Base-by-base conservation (phyloP, 2,888 invertebrate species). In the Diploptera punctata region DNA sequence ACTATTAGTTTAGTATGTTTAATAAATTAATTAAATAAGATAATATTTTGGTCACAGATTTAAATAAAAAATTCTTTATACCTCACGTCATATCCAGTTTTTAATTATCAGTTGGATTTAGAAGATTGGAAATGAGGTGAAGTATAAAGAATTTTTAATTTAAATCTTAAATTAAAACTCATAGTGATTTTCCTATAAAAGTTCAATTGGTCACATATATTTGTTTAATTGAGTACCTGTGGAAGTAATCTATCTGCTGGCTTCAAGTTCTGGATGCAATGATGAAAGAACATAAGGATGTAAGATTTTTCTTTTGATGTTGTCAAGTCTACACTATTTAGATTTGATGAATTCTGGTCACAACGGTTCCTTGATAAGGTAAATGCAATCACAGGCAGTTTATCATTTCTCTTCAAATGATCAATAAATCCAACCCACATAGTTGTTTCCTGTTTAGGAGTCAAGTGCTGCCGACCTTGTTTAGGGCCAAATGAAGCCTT, bases 371-470 rank as follows among this genome's bases (percentile, higher is more conserved):
- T 86, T 0, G 98, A 98, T 76, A 99, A 88, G 0, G 95, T 96
- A 81, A 99, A 99, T 0, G 94, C 93, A 0, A 99, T 97, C 0
- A 95, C 94, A 0, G 99, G 99, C 70, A 99, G 85, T 80, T 95
- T 91, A 77, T 97, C 92, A 74, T 90, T 88, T 74, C 90, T 88
- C 78, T 89, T 88, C n/a, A 99, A 86, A 83, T 95, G 93, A 77
- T 93, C 91, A 52, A 98, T 89, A 65, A 97, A 86, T 2, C 92
- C 91, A 44, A 90, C 87, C 93, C 94, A 96, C 80, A 93, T 89
- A 0, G 90, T 91, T 79, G 91, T 92, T 77, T 97, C 96, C 78
- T 93, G 91, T 79, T 91, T 90, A 31, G 7, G 29, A 26, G 9
- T 0, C 1, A 26, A 9, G 7, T 29, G 21, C 21, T 43, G 24